Evolutionary conservation across 2,888 invertebrate genomes (phyloP).

Genomic region (Dione juno): DNA sequence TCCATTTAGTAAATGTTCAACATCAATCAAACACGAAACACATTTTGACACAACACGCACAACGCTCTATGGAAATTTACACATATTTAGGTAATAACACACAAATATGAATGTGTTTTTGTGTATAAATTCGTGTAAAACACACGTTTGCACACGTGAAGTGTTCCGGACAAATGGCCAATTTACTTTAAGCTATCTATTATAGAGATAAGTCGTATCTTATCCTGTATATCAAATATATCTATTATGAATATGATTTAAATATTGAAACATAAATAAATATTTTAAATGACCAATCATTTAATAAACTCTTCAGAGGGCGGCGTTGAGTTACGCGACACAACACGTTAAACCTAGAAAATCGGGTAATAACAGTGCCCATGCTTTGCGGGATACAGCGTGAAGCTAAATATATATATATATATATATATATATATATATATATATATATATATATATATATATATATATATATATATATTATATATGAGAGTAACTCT

Average conservation of each 20-base stretch:
- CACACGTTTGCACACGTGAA: background rate
- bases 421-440: too few relatives aligned
- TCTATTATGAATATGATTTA: background rate
- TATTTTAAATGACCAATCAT: background rate
- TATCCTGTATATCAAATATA: slow-evolving; percentile 12
- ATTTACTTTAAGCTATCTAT: background rate
- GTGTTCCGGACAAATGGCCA: background rate
- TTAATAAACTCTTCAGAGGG: background rate
- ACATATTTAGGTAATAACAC: slow-evolving; percentile 1
- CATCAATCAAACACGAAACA: slow-evolving; percentile 22
- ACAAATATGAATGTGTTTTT: slow-evolving; percentile 6
- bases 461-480: too few relatives aligned
- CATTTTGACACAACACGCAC: slow-evolving; percentile 13
- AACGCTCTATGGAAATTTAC: background rate
- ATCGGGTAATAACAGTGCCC: too few relatives aligned
- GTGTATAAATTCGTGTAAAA: slow-evolving; percentile 3
- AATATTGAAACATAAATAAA: background rate
- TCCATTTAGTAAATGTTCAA: slow-evolving; percentile 24
- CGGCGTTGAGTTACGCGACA: too few relatives aligned
- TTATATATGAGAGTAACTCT: too few relatives aligned
- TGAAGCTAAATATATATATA: background rate
- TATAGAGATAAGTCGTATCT: slow-evolving; percentile 19
- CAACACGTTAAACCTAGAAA: too few relatives aligned
- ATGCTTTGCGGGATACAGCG: background rate
- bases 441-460: too few relatives aligned